phyloP scores from a whole-genome alignment of 2,888 invertebrate species.

The Andrena praecox region DNA sequence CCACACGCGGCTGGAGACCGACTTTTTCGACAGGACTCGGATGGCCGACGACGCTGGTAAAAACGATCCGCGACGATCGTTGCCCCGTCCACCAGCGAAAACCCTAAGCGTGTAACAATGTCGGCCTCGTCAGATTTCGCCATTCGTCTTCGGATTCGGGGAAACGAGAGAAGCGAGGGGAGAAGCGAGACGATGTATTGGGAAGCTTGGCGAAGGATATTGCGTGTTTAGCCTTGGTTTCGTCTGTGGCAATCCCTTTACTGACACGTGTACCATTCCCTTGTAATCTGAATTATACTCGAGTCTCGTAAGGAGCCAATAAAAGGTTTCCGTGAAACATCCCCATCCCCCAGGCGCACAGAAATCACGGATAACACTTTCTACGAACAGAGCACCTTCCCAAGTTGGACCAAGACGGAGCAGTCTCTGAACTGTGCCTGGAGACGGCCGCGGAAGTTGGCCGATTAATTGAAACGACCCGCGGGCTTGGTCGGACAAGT shows the following conservation, averaged over 20 bases:
- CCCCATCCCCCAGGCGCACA: too few species aligned
- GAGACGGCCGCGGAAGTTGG: slow-evolving; percentile 28
- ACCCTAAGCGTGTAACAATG: slow-evolving; percentile 45
- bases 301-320: too few species aligned
- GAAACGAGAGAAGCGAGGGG: slow-evolving; percentile 19
- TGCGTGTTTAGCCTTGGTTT: neutral
- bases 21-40: slow-evolving; percentile 57
- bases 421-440: neutral
- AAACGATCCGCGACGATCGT: slow-evolving; percentile 48
- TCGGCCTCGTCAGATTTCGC: slow-evolving; percentile 53
- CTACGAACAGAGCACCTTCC: neutral
- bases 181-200: neutral
- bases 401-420: neutral
- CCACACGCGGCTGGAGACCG: slow-evolving; percentile 65
- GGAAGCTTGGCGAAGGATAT: neutral
- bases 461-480: slow-evolving; percentile 53
- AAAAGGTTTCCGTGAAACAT: too few species aligned
- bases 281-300: too few species aligned
- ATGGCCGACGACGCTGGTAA: slow-evolving; percentile 53
- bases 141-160: slow-evolving; percentile 42
- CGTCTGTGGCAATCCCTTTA: neutral
- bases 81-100: slow-evolving; percentile 20
- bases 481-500: neutral
- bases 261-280: too few species aligned
- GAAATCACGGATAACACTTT: too few species aligned